These are phyloP conservation scores for Drosophila kanekoi DNA, from an alignment of 2,888 invertebrate genomes.

Conservation along the genomic window DNA sequence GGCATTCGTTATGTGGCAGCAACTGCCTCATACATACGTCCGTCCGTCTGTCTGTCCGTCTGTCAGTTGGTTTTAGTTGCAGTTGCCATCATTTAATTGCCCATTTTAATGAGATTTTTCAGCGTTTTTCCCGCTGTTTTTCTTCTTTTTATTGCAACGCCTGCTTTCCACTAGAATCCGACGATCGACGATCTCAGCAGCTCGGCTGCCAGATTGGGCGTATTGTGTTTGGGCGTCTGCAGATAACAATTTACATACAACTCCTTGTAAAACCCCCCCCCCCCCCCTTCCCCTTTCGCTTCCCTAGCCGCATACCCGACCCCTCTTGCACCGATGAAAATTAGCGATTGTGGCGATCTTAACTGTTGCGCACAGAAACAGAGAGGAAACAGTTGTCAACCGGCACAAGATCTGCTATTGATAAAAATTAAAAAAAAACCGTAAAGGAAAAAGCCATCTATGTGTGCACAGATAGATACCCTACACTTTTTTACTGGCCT, in stretches of 20 bases:
- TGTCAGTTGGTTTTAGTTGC: conserved; percentile 65
- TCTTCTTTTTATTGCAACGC: conserved; percentile 48
- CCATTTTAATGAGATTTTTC: conserved; percentile 81
- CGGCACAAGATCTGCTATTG: conserved; percentile 35
- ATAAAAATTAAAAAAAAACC: conserved; percentile 34
- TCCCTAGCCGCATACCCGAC: conserved; percentile 37
- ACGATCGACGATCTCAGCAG: conserved; percentile 23
- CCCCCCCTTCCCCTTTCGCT: conserved; percentile 19
- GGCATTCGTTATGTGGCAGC: conserved; percentile 55
- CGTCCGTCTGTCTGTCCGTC: conserved; percentile 39
- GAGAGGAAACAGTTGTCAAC: conserved; percentile 64
- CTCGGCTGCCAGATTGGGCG: conserved; percentile 56
- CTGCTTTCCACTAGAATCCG: conserved; percentile 50
- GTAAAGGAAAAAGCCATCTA: conserved; percentile 5
- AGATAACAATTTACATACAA: conserved; percentile 66
- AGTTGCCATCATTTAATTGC: conserved; percentile 79
- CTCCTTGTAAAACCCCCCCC: conserved; percentile 55
- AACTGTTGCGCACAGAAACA: conserved; percentile 37
- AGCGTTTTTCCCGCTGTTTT: conserved; percentile 46
- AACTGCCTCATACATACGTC: conserved; percentile 14
- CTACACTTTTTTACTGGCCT: conserved; percentile 12
- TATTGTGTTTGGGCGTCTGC: conserved; percentile 76
- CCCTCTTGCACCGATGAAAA: conserved; percentile 64
- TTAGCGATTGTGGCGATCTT: conserved; percentile 67
- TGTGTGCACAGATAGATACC: conserved; percentile 11